phyloP scores from a whole-genome alignment of 2,797 vertebrate genomes.

The Enteromius radiatus region DNA sequence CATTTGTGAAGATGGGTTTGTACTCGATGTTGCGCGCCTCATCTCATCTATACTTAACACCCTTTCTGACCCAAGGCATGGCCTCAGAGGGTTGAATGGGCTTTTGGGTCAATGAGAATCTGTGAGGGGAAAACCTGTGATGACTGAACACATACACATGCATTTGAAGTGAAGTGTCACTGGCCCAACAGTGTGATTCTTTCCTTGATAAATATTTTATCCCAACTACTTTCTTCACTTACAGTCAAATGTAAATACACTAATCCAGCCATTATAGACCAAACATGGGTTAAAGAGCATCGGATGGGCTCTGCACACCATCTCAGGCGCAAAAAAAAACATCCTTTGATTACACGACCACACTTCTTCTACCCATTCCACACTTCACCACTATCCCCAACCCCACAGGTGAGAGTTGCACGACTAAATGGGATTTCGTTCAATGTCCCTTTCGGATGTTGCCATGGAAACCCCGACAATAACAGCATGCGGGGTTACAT shows the following conservation, averaged over 20 bases:
- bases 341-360: constrained; percentile 40
- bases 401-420: constrained; percentile 51
- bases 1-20: constrained; percentile 16
- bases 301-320: background rate
- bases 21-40: background rate
- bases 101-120: constrained; percentile 56
- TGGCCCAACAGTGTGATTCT: constrained; percentile 6
- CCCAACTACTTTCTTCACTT: constrained; percentile 37
- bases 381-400: constrained; percentile 36
- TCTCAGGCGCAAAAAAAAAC: background rate
- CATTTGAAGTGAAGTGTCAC: constrained; percentile 43
- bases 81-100: constrained; percentile 47
- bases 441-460: constrained; percentile 51
- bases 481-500: constrained; percentile 55
- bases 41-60: constrained; percentile 39
- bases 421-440: constrained; percentile 57
- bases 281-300: background rate
- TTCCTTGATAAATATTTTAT: constrained; percentile 53
- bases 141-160: constrained; percentile 31
- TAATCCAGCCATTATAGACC: background rate
- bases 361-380: constrained; percentile 14
- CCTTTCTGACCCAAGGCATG: constrained; percentile 38
- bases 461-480: constrained; percentile 59
- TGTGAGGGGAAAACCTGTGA: constrained; percentile 35
- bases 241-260: constrained; percentile 32